phyloP scores from a whole-genome alignment of 2,888 invertebrate genomes.

The Drosophila phalerata region DNA sequence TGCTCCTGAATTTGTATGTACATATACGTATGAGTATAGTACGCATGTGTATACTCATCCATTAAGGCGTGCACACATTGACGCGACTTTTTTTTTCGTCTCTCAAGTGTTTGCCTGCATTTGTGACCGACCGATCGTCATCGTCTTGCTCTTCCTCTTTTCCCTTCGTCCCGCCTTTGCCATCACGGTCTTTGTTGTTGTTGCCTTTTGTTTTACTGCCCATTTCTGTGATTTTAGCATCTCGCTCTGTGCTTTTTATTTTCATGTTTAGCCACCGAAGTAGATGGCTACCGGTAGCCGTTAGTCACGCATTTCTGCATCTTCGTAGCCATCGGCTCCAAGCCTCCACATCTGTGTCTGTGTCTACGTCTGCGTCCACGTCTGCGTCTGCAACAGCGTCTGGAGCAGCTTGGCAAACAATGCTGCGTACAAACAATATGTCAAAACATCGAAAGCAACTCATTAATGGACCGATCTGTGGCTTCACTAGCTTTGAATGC shows the following conservation, averaged over 20 bases:
- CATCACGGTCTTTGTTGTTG: conserved; percentile 13
- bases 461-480: conserved; percentile 68
- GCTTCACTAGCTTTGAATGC: conserved; percentile 17
- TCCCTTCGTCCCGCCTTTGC: conserved; percentile 7
- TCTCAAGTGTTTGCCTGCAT: conserved; percentile 80
- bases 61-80: conserved; percentile 85
- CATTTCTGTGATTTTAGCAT: conserved; percentile 75
- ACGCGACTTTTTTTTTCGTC: conserved; percentile 71
- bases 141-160: conserved; percentile 12
- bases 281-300: conserved; percentile 80
- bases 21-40: background rate
- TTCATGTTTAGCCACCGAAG: conserved; percentile 77
- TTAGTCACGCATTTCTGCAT: conserved; percentile 83
- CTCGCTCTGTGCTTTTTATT: conserved; percentile 61
- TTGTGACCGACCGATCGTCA: conserved; percentile 52
- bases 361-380: conserved; percentile 19
- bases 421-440: conserved; percentile 62
- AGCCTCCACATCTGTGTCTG: conserved; percentile 18
- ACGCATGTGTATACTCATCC: conserved; percentile 79
- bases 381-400: conserved; percentile 40
- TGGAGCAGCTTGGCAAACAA: conserved; percentile 63
- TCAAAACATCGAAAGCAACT: conserved; percentile 74
- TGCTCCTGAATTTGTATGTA: conserved; percentile 37
- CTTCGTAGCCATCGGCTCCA: conserved; percentile 53
- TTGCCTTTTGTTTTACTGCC: conserved; percentile 75